Evolutionary conservation across 2,888 invertebrate species (phyloP).

Genomic region (Morpho achilles): DNA sequence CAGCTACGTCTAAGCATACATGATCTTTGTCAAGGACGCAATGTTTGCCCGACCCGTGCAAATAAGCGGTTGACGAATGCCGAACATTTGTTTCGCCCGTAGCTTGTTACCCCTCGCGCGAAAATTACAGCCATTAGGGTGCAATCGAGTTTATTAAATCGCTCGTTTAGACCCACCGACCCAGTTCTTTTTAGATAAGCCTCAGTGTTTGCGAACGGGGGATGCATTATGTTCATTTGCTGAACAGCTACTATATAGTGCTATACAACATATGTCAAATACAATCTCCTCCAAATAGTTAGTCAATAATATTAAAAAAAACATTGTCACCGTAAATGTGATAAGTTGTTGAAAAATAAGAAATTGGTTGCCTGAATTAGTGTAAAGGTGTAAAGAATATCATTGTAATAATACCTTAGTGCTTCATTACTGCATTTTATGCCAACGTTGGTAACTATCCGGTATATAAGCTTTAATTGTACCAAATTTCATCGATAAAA

Average conservation of each 20-base stretch:
- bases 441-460: too few relatives aligned
- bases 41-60: conserved; percentile 40
- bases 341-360: too few relatives aligned
- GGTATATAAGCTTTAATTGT: too few relatives aligned
- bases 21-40: background rate
- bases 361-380: too few relatives aligned
- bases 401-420: background rate
- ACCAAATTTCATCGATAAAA: too few relatives aligned
- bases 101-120: conserved; percentile 42
- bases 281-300: too few relatives aligned
- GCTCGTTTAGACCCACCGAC: conserved; percentile 35
- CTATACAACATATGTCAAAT: too few relatives aligned
- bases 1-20: too few relatives aligned
- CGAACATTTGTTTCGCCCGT: conserved; percentile 48
- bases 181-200: conserved; percentile 35
- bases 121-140: conserved; percentile 27
- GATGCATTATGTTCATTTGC: conserved; percentile 18
- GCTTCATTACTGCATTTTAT: conserved; percentile 5
- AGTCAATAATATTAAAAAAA: too few relatives aligned
- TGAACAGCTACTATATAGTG: conserved; percentile 11
- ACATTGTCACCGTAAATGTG: too few relatives aligned
- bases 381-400: too few relatives aligned
- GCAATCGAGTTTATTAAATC: conserved; percentile 38
- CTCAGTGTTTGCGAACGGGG: conserved; percentile 15
- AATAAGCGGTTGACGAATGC: conserved; percentile 55